Evolutionary conservation across 2,888 invertebrate genomes (phyloP).

Genomic region (Drosophila quasianomalipes): DNA sequence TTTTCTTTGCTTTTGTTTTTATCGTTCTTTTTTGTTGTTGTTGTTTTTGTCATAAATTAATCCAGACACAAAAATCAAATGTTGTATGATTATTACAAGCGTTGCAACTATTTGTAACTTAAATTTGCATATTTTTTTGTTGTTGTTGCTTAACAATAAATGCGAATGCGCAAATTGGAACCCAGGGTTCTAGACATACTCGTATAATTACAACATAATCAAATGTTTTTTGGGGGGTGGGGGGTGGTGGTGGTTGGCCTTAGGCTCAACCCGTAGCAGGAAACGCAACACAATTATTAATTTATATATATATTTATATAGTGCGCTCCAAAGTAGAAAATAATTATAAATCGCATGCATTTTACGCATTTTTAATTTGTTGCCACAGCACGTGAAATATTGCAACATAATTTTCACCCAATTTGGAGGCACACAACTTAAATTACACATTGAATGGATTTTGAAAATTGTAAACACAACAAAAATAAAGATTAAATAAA

Average conservation of each 20-base stretch:
- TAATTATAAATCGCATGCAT: background rate
- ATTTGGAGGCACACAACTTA: slow-evolving; percentile 4
- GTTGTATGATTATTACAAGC: slow-evolving; percentile 28
- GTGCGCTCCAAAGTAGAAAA: slow-evolving; percentile 8
- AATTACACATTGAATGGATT: slow-evolving; percentile 41
- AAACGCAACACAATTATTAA: slow-evolving; percentile 28
- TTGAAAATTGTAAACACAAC: slow-evolving; percentile 29
- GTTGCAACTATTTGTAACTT: slow-evolving; percentile 13
- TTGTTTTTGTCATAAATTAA: slow-evolving; percentile 42
- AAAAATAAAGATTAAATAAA: slow-evolving; percentile 38
- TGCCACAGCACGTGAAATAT: background rate
- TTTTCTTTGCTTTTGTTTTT: slow-evolving; percentile 32
- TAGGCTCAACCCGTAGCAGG: slow-evolving; percentile 66
- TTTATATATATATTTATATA: background rate
- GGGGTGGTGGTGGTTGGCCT: slow-evolving; percentile 37
- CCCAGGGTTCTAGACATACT: slow-evolving; percentile 53
- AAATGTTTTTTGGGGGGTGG: slow-evolving; percentile 20
- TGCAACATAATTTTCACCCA: background rate
- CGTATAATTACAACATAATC: slow-evolving; percentile 41
- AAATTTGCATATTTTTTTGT: slow-evolving; percentile 11
- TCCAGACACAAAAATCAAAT: slow-evolving; percentile 15
- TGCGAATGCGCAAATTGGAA: slow-evolving; percentile 63
- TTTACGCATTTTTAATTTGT: background rate
- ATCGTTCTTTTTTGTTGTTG: slow-evolving; percentile 21
- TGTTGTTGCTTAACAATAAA: slow-evolving; percentile 62